Base-by-base conservation (phyloP, 2,113 vertebrate species). In the Aptenodytes patagonicus region DNA sequence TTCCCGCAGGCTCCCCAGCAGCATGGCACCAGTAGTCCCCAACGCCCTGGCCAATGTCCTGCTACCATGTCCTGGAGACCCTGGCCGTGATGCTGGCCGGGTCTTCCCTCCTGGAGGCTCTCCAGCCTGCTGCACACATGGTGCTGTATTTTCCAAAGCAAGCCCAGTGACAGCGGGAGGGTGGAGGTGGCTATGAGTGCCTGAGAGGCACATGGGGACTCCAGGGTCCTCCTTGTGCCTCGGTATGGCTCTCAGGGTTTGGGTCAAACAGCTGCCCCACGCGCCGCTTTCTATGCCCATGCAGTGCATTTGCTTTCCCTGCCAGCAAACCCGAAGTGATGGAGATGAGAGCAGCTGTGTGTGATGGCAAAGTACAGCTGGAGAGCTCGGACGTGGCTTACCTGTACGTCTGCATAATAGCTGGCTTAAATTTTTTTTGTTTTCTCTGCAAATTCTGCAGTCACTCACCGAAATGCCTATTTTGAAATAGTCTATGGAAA, bases 301-400 rank as follows among this genome's bases (percentile, higher is more conserved):
- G n/a, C 22, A 16, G 1, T 18, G 2, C 5, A 0, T 7, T 58
- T 9, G 1, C 55, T 28, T 49, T 57, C 78, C 83, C 69, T 10
- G 47, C n/a, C 9, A 0, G 61, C 3, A 10, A 15, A 4, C 28
- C 40, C 3, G 3, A 20, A 9, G 7, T 0, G 1, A 5, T 1
- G 11, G 61, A 21, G 29, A 1, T 1, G 10, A 17, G 44, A 49
- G 42, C 31, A 3, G 62, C 31, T 2, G 14, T 0, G 16, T 2
- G 4, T 5, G 21, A 13, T 2, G 32, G 76, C 1, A 2, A 4
- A 32, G 71, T 32, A 2, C 0, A 0, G 55, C 65, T 1, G 0
- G 17, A 65, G 28, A 8, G 13, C 66, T 34, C 1, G 0, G 61
- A 9, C 29, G 0, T 1, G 38, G 42, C 83, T 85, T 29, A 17